phyloP scores from a whole-genome alignment of 2,797 vertebrate genomes.

The Sphenopsis melanotis region DNA sequence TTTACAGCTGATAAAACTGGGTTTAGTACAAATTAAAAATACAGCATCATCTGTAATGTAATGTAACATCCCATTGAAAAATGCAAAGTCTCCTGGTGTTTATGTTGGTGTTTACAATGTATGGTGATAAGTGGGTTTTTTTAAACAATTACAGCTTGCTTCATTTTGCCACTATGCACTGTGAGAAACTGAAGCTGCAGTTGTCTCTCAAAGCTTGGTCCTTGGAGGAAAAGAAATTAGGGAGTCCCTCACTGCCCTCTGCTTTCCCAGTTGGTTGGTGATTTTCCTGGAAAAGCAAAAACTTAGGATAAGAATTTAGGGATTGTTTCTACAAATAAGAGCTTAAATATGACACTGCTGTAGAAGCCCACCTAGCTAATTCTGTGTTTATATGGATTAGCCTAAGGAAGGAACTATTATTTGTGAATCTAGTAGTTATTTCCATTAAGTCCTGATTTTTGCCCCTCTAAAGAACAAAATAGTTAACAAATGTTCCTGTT shows the following conservation, averaged over 20 bases:
- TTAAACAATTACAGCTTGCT: not conserved
- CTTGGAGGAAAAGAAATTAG: not conserved
- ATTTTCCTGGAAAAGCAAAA: not conserved
- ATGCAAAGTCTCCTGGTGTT: not conserved
- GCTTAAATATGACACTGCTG: not conserved
- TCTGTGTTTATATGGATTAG: not conserved
- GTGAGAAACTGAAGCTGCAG: not conserved
- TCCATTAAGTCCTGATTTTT: not conserved
- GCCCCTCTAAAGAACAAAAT: not conserved
- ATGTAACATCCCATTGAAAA: not conserved
- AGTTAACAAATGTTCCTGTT: not conserved
- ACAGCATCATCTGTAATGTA: not conserved
- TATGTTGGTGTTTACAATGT: not conserved
- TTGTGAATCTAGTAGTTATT: not conserved
- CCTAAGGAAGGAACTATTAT: not conserved
- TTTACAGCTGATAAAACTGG: not conserved
- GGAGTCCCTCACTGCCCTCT: not conserved
- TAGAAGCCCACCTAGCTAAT: not conserved
- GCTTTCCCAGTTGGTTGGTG: not conserved
- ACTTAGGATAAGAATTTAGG: not conserved
- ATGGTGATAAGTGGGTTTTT: not conserved
- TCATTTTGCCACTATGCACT: not conserved
- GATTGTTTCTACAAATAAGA: not conserved
- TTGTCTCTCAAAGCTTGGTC: not conserved
- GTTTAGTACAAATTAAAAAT: not conserved